Evolutionary conservation across 2,797 vertebrate species (phyloP).

Genomic region (Serranus cabrilla): DNA sequence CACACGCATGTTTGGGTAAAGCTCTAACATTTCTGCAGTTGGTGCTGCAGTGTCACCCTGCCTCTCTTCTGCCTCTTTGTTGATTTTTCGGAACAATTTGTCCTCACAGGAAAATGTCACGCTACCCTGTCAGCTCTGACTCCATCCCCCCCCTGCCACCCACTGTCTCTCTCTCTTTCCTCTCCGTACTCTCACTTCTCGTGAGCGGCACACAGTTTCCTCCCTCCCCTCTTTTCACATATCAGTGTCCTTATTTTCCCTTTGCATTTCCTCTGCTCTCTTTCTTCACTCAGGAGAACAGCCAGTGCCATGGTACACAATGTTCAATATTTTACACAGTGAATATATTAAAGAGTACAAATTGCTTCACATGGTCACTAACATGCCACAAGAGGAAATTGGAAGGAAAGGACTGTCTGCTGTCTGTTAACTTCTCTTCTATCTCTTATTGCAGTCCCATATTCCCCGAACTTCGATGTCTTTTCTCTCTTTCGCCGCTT

Average conservation of each 20-base stretch:
- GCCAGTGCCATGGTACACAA: constrained; percentile 32
- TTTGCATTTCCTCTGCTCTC: constrained; percentile 34
- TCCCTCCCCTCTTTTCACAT: constrained; percentile 66
- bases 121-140: constrained; percentile 79
- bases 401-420: not conserved
- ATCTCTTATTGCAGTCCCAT: constrained; percentile 10
- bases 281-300: constrained; percentile 26
- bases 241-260: constrained; percentile 48
- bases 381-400: constrained; percentile 28
- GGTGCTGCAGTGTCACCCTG: constrained; percentile 70
- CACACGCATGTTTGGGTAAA: constrained; percentile 6
- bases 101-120: constrained; percentile 85
- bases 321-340: constrained; percentile 48
- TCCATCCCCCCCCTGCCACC: constrained; percentile 45
- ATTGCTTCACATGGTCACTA: constrained; percentile 51
- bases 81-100: constrained; percentile 83
- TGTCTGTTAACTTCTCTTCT: not conserved
- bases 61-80: constrained; percentile 68
- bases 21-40: constrained; percentile 38
- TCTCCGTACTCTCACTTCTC: constrained; percentile 38
- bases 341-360: constrained; percentile 35
- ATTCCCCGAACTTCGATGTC: not conserved
- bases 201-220: constrained; percentile 25
- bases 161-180: constrained; percentile 33
- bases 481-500: not conserved